phyloP scores from a whole-genome alignment of 2,888 invertebrate genomes.

The Pandemis corylana region DNA sequence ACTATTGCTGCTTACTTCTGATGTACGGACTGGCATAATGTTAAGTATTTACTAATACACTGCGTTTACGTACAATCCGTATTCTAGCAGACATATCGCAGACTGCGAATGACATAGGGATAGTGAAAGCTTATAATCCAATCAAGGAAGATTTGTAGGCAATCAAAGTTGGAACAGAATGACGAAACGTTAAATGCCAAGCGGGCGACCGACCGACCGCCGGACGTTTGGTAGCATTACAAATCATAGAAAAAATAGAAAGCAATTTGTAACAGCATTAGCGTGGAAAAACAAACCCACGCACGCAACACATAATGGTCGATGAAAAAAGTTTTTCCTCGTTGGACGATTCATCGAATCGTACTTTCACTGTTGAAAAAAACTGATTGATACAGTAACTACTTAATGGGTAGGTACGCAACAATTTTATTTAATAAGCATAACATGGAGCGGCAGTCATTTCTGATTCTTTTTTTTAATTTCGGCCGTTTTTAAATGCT shows the following conservation, averaged over 20 bases:
- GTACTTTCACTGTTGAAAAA: constrained; percentile 34
- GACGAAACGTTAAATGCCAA: constrained; percentile 34
- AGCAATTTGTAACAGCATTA: constrained; percentile 28
- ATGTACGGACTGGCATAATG: too few relatives aligned
- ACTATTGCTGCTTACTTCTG: too few relatives aligned
- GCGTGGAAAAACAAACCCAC: constrained; percentile 3
- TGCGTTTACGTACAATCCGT: background rate
- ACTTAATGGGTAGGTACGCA: background rate
- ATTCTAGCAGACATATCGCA: background rate
- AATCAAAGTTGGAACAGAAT: constrained; percentile 23
- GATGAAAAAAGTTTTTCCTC: constrained; percentile 34
- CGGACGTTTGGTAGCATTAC: constrained; percentile 28
- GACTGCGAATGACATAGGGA: background rate
- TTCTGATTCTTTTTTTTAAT: background rate
- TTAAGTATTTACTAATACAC: too few relatives aligned
- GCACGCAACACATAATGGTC: constrained; percentile 32
- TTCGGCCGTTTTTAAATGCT: background rate
- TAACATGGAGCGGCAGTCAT: background rate
- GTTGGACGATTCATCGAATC: constrained; percentile 21
- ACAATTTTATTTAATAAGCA: background rate
- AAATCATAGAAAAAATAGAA: constrained; percentile 38
- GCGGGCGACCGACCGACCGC: constrained; percentile 29
- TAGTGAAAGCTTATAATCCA: background rate
- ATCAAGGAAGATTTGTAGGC: constrained; percentile 17
- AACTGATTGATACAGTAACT: background rate